Evolutionary conservation across 2,888 invertebrate genomes (phyloP).

Genomic region (Leptodirus hochenwartii): DNA sequence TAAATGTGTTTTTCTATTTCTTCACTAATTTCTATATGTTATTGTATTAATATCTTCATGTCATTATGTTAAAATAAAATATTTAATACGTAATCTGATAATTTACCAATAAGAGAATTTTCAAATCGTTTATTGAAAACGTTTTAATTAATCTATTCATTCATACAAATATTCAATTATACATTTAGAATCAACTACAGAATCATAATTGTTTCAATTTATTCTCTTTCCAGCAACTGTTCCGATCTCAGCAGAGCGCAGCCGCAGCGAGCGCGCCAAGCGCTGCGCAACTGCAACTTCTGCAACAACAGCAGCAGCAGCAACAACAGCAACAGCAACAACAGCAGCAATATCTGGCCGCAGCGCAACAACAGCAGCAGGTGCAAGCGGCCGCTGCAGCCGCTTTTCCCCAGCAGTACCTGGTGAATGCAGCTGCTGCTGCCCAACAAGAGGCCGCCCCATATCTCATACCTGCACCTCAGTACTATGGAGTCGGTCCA

Average conservation of each 20-base stretch:
- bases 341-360: constrained; percentile 58
- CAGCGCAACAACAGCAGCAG: constrained; percentile 4
- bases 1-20: no score
- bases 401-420: constrained; percentile 65
- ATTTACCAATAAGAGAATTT: background rate
- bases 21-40: no score
- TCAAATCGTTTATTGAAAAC: no score
- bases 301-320: constrained; percentile 52
- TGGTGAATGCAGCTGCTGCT: constrained; percentile 38
- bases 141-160: background rate
- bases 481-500: constrained; percentile 83
- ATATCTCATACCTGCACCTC: constrained; percentile 65
- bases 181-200: background rate
- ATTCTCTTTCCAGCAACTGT: constrained; percentile 56
- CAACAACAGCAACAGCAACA: constrained; percentile 20
- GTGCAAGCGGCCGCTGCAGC: constrained; percentile 53
- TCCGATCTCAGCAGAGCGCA: constrained; percentile 70
- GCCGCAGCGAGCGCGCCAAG: constrained; percentile 47
- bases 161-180: background rate
- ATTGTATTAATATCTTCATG: no score
- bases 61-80: no score
- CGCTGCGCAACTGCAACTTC: constrained; percentile 51
- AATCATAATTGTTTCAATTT: background rate
- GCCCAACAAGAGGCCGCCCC: constrained; percentile 31
- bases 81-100: no score